Percentiles rank a stretch among this genome's conserved stretches.
Conservation (phyloP, 1,140 invertebrate genomes). For the Pararge aegeria region DNA sequence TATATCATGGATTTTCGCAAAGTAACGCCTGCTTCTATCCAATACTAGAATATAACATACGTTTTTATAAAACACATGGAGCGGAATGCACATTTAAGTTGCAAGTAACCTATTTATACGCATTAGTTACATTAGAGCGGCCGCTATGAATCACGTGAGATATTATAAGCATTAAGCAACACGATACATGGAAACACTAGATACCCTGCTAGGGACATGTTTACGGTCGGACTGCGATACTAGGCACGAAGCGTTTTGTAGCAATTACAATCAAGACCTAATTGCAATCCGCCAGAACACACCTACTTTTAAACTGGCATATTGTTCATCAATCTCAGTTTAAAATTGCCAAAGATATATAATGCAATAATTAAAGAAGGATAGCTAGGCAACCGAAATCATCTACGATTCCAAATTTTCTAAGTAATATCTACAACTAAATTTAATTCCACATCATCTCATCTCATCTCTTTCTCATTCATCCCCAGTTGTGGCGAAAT, state of each 20-base stretch:
- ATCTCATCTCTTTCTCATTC: too few relatives aligned
- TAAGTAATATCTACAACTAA: too few relatives aligned
- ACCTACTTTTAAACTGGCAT: slow-evolving; percentile 20
- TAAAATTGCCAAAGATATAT: background rate
- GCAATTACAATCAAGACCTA: slow-evolving; percentile 30
- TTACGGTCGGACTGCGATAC: slow-evolving; percentile 20
- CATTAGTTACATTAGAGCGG: slow-evolving; percentile 14
- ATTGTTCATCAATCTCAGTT: background rate
- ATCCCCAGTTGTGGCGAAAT: too few relatives aligned
- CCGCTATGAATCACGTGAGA: slow-evolving; percentile 20
- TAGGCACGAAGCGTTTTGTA: slow-evolving; percentile 20
- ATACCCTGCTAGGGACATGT: slow-evolving; percentile 14
- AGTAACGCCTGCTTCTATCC: too few relatives aligned
- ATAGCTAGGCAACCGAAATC: too few relatives aligned
- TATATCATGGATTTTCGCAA: too few relatives aligned
- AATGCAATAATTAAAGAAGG: too few relatives aligned
- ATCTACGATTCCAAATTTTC: too few relatives aligned
- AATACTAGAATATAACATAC: background rate
- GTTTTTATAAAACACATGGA: background rate
- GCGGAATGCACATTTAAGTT: background rate
- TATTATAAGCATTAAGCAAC: slow-evolving; percentile 21
- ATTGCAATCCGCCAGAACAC: slow-evolving; percentile 31
- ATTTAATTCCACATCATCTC: too few relatives aligned
- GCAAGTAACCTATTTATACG: slow-evolving; percentile 6
- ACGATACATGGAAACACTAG: slow-evolving; percentile 19